Evolutionary conservation across 2,888 invertebrate genomes (phyloP), one percentile per base, ranked within the genome.

Genomic region (Epistrophe eligans): DNA sequence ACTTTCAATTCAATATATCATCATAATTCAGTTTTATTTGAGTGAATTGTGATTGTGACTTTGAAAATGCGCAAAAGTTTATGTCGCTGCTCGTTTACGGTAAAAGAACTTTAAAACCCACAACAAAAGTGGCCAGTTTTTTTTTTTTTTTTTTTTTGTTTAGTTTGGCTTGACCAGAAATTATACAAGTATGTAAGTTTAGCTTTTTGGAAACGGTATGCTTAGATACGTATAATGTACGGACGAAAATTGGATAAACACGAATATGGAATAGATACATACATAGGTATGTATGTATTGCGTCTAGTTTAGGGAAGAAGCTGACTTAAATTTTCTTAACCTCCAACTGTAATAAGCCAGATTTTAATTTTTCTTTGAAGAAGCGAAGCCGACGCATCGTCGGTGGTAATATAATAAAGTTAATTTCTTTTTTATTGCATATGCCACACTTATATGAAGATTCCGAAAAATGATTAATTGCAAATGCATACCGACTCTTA

Each of bases 1-100:
- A 71, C 67, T 77, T 62, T 60, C 43, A 45, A 52, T 79, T 83
- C 66, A 79, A 76, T 79, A 76, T 79, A 79, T 72, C 67, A 79
- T 71, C 71, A 2, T 1, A 55, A 40, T 52, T 50, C 8, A 50
- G 13, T 45, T 64, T 17, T 0, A 32, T 28, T 60, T 60, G 52
- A 19, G 45, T 32, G 64, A 66, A 35, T 19, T 67, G 35, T 70
- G 28, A 50, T 48, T 58, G 67, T 71, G 77, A 62, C 87, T 83
- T 13, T 87, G 87, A 87, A 79, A 76, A 72, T 38, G 64, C 45
- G 45, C 58, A 45, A 4, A 9, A 50, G 55, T 73, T 10, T 57
- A n/a, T 45, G 15, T 43, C 24, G 58, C 15, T 57, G 50, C 38
- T 28, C 40, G 11, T 43, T 62, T 62, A 24, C n/a, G 43, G 67